These are phyloP conservation scores for Bugulina stolonifera DNA, from an alignment of 2,888 invertebrate genomes.

Conservation along the genomic window DNA sequence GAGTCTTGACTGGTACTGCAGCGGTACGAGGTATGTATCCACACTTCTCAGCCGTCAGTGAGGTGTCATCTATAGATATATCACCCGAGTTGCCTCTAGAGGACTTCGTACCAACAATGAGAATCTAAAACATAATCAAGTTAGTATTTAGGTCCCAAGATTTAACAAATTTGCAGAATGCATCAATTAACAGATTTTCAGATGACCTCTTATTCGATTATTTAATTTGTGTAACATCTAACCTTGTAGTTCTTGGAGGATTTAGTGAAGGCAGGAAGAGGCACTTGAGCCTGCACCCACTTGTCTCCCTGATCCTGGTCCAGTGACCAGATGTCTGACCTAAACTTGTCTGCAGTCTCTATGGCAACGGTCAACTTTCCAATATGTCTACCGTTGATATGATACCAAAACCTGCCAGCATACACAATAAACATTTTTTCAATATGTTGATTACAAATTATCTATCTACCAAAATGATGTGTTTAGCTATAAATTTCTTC, in stretches of 20 bases:
- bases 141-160: no score
- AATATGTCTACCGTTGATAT: slow-evolving; percentile 30
- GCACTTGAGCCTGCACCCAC: slow-evolving; percentile 28
- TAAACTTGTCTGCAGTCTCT: neutral
- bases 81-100: slow-evolving; percentile 21
- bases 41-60: slow-evolving; percentile 8
- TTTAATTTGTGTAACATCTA: no score
- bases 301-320: slow-evolving; percentile 28
- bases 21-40: neutral
- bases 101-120: slow-evolving; percentile 25
- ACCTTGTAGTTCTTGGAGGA: slow-evolving; percentile 22
- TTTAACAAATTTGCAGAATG: no score
- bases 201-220: no score
- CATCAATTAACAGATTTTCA: no score
- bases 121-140: slow-evolving; percentile 26
- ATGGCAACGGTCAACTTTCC: slow-evolving; percentile 31
- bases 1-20: neutral
- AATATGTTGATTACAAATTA: no score
- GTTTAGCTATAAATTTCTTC: no score
- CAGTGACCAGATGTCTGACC: slow-evolving; percentile 27
- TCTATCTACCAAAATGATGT: no score
- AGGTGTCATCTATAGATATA: slow-evolving; percentile 26
- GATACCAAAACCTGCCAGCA: slow-evolving; percentile 34
- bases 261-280: slow-evolving; percentile 10
- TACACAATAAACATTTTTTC: no score